Conservation (phyloP, 2,888 invertebrate genomes). For the Sepioteuthis lessoniana region DNA sequence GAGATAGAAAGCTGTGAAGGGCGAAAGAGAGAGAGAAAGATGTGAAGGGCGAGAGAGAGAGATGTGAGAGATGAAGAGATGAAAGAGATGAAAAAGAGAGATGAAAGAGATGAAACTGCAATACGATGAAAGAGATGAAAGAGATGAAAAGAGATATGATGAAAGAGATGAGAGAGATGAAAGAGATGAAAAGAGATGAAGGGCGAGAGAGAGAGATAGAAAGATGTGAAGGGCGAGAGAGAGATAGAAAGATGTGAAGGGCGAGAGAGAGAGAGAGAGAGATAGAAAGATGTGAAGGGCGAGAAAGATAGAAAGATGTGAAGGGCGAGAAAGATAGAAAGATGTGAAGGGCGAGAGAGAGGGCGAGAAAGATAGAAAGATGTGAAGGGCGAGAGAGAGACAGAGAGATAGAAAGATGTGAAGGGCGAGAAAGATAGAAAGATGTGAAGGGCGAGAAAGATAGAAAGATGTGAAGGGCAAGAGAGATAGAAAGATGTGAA, state of each 20-base stretch:
- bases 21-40: not conserved
- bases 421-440: not conserved
- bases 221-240: not conserved
- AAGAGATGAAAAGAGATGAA: not conserved
- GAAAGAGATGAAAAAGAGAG: not conserved
- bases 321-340: not conserved
- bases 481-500: no score
- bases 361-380: not conserved
- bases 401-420: not conserved
- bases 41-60: not conserved
- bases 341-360: not conserved
- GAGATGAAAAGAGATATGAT: no score
- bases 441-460: not conserved
- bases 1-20: no score
- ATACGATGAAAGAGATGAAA: not conserved
- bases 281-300: accelerated
- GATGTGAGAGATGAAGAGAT: no score
- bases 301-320: not conserved
- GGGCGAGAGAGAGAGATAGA: not conserved
- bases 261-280: not conserved
- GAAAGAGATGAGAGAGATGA: not conserved
- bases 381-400: not conserved
- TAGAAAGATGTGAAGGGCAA: not conserved
- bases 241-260: not conserved
- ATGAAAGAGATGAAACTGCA: no score